phyloP scores from a whole-genome alignment of 2,797 vertebrate genomes.

The Alexandromys oeconomus region DNA sequence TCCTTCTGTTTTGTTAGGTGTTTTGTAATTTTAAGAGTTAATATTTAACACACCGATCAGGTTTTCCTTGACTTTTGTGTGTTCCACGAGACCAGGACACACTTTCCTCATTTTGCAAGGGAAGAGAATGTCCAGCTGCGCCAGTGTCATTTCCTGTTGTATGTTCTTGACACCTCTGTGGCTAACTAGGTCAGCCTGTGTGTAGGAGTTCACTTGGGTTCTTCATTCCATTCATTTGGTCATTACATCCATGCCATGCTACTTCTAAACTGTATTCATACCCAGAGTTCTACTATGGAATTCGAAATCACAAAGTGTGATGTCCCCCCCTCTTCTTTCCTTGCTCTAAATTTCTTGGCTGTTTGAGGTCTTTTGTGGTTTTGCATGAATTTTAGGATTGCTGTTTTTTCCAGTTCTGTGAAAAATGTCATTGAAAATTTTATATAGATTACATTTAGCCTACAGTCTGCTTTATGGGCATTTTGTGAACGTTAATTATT shows the following conservation, averaged over 20 bases:
- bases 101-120: background rate
- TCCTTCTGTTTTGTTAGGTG: background rate
- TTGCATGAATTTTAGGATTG: background rate
- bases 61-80: background rate
- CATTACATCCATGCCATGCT: too few relatives aligned
- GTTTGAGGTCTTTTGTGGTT: background rate
- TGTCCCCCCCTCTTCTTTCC: rapidly evolving
- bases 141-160: background rate
- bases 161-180: background rate
- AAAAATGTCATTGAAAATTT: background rate
- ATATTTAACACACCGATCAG: background rate
- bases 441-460: background rate
- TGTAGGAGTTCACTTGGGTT: background rate
- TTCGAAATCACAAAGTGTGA: background rate
- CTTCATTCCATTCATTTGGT: background rate
- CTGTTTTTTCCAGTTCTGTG: background rate
- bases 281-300: background rate
- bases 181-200: background rate
- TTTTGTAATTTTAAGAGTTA: background rate
- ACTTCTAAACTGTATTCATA: background rate
- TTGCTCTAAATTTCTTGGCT: background rate
- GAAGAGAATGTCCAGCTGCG: background rate
- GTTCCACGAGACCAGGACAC: background rate
- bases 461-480: background rate
- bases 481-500: background rate